These are phyloP conservation scores for Gortyna flavago DNA, from an alignment of 2,888 invertebrate species.

Conservation along the genomic window DNA sequence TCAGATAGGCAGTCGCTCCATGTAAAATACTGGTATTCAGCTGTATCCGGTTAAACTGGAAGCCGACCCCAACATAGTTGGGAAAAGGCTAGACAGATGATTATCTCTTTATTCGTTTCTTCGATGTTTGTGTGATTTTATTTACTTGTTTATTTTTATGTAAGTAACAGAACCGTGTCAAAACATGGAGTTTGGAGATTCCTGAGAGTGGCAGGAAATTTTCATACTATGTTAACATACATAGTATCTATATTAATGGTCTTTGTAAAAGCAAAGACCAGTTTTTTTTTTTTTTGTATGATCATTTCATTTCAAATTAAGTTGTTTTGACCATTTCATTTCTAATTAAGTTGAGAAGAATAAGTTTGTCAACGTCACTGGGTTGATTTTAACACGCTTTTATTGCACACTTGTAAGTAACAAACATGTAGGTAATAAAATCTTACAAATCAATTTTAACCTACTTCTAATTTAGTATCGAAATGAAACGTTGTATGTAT, in stretches of 20 bases:
- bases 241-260: neutral
- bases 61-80: too few species aligned
- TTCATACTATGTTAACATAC: conserved; percentile 14
- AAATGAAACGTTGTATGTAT: too few species aligned
- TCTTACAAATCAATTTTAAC: too few species aligned
- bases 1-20: too few species aligned
- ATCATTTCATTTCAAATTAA: too few species aligned
- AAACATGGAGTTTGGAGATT: conserved; percentile 20
- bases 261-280: too few species aligned
- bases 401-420: neutral
- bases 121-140: conserved; percentile 5
- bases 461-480: too few species aligned
- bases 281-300: too few species aligned
- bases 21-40: too few species aligned
- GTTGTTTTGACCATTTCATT: too few species aligned
- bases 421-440: neutral
- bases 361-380: neutral
- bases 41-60: too few species aligned
- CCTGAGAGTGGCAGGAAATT: neutral
- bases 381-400: neutral
- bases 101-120: neutral
- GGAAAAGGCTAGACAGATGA: too few species aligned
- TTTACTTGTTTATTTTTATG: conserved; percentile 37
- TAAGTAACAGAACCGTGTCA: conserved; percentile 31
- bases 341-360: neutral